Percentiles rank a stretch among this genome's conserved stretches.
Evolutionary conservation across 2,113 vertebrate species (phyloP).

Genomic region (Neopipo cinnamomea): DNA sequence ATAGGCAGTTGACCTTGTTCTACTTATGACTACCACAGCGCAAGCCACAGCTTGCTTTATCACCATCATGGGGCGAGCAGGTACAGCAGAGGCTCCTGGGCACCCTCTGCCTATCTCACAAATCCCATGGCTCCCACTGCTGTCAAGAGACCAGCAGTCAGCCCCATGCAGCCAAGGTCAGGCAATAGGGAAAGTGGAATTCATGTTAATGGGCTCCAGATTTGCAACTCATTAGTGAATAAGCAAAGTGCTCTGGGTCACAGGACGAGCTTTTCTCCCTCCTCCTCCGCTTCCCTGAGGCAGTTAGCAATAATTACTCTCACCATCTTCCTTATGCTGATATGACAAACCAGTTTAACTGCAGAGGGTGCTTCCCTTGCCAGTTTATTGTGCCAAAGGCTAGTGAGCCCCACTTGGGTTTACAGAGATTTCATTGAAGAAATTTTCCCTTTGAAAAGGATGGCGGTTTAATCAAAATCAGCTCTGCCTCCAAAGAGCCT

Average conservation of each 20-base stretch:
- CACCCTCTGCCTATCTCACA: background rate
- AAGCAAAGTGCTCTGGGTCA: background rate
- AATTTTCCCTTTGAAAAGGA: background rate
- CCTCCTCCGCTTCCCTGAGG: background rate
- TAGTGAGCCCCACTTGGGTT: background rate
- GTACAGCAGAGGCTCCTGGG: background rate
- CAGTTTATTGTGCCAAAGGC: background rate
- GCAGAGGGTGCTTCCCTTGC: background rate
- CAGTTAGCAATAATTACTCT: background rate
- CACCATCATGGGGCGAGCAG: background rate
- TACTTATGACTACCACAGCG: background rate
- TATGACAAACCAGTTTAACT: background rate
- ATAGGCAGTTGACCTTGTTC: slow-evolving; percentile 52
- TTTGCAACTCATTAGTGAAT: background rate
- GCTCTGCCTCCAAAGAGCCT: background rate
- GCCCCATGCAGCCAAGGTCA: background rate
- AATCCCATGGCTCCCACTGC: background rate
- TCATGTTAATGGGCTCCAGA: background rate
- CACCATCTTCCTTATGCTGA: background rate
- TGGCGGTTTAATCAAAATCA: background rate
- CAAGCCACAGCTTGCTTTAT: background rate
- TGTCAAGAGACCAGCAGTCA: fast-evolving
- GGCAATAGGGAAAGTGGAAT: background rate
- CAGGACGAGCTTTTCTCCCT: background rate
- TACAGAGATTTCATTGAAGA: background rate